A percentile compares a stretch with the other conserved stretches of the same genome.
Evolutionary conservation across 1,140 invertebrate genomes (phyloP).

Genomic region (Melanaphis sacchari): DNA sequence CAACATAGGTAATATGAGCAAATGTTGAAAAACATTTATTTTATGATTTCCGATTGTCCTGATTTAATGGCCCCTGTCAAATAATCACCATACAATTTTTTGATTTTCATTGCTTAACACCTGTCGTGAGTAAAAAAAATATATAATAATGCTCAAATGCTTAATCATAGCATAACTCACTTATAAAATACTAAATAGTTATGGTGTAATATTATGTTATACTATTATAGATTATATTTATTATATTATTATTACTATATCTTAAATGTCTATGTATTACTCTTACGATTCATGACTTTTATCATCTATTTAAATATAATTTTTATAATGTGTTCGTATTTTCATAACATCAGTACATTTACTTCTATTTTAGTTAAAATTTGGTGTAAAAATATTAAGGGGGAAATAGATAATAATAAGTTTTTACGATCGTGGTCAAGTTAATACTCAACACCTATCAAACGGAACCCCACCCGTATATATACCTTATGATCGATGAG

Average conservation of each 20-base stretch:
- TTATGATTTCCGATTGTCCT: not conserved
- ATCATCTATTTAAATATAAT: not conserved
- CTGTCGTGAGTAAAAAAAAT: not conserved
- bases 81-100: not conserved
- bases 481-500: constrained; percentile 27
- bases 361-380: not conserved
- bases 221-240: not conserved
- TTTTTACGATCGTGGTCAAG: constrained; percentile 21
- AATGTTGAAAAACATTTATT: not conserved
- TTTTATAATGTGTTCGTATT: not conserved
- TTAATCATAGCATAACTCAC: not conserved
- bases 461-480: not conserved
- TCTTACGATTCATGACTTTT: not conserved
- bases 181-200: not conserved
- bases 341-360: not conserved
- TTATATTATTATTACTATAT: not conserved
- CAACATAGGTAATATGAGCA: not conserved
- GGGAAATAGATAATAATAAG: not conserved
- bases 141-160: not conserved
- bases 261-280: not conserved
- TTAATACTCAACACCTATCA: constrained; percentile 23
- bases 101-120: not conserved
- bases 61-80: not conserved
- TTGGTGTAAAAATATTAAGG: not conserved
- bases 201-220: not conserved